Evolutionary conservation across 2,888 invertebrate species (phyloP).

Genomic region (Amphipyra tragopoginis): DNA sequence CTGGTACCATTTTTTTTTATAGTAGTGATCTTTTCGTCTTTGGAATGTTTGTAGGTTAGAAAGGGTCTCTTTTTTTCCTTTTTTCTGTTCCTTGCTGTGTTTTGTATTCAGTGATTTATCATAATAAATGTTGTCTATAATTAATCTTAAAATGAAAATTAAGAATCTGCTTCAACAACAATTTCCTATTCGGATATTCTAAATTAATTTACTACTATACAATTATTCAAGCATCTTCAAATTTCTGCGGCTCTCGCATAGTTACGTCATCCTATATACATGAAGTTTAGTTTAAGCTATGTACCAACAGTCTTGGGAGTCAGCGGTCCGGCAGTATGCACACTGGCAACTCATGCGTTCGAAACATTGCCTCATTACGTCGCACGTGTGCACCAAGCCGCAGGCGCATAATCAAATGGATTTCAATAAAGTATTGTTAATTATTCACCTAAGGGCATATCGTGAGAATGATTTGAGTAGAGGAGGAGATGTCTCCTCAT

Average conservation of each 20-base stretch:
- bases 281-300: conserved; percentile 27
- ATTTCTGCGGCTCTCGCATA: conserved; percentile 8
- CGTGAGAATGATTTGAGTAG: conserved; percentile 43
- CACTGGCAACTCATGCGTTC: conserved; percentile 33
- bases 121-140: too few species aligned
- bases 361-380: conserved; percentile 48
- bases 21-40: too few species aligned
- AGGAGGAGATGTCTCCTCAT: conserved; percentile 37
- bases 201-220: conserved; percentile 26
- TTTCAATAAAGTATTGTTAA: conserved; percentile 60
- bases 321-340: conserved; percentile 27
- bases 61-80: too few species aligned
- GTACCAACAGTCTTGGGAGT: conserved; percentile 13
- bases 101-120: too few species aligned
- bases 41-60: too few species aligned
- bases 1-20: too few species aligned
- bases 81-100: too few species aligned
- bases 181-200: conserved; percentile 2
- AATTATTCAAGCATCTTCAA: neutral
- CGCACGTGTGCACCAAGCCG: conserved; percentile 44
- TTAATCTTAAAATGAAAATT: too few species aligned
- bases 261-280: conserved; percentile 8
- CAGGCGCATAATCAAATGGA: conserved; percentile 54
- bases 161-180: too few species aligned
- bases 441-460: conserved; percentile 52